A percentile compares a stretch with the other conserved stretches of the same genome.
Conservation (phyloP, 2,797 vertebrate genomes). For the Intellagama lesueurii region DNA sequence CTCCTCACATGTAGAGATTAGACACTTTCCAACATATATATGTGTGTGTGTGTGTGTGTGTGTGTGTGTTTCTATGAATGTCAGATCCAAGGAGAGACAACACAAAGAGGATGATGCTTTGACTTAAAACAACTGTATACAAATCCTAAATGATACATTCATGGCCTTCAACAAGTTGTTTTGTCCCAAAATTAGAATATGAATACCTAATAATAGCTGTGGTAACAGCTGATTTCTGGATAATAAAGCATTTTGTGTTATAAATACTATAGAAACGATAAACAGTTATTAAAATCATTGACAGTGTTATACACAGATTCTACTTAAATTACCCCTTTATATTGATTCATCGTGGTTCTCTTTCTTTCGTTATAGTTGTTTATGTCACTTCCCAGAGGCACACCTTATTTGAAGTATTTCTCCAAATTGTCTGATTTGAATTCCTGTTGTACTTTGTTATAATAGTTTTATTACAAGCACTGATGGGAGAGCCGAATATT, state of each 20-base stretch:
- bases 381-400: slow-evolving; percentile 36
- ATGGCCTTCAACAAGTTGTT: not conserved
- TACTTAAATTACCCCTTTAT: slow-evolving; percentile 19
- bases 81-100: not conserved
- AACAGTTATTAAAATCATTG: not conserved
- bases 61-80: not conserved
- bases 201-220: not conserved
- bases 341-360: slow-evolving; percentile 38
- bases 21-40: not conserved
- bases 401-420: slow-evolving; percentile 32
- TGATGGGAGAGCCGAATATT: slow-evolving; percentile 50
- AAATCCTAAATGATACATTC: not conserved
- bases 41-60: too few species aligned
- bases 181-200: not conserved
- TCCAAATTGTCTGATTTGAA: slow-evolving; percentile 40
- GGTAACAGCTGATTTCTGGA: not conserved
- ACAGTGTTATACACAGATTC: not conserved
- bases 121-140: not conserved
- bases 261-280: not conserved
- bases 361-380: slow-evolving; percentile 45
- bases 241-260: not conserved
- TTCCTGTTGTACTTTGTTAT: slow-evolving; percentile 42
- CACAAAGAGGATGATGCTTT: not conserved
- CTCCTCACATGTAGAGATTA: too few species aligned
- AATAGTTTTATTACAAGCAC: slow-evolving; percentile 51